These are phyloP conservation scores for Coptotermes formosanus DNA, from an alignment of 1,140 invertebrate species.

Conservation along the genomic window DNA sequence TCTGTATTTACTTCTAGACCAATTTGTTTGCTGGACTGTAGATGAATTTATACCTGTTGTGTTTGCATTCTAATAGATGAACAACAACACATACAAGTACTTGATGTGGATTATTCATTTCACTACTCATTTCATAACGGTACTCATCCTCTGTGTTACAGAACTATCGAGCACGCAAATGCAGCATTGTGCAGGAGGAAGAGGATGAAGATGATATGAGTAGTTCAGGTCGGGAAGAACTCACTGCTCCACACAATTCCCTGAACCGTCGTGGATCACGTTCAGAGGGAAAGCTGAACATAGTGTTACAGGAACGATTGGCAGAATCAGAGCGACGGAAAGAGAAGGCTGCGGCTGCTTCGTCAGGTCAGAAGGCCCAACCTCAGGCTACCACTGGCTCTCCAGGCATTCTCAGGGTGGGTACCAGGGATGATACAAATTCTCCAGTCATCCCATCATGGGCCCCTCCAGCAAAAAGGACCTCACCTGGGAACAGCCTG, in stretches of 20 bases:
- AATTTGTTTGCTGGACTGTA: no score
- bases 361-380: slow-evolving; percentile 40
- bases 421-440: slow-evolving; percentile 34
- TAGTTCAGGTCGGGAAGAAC: slow-evolving; percentile 45
- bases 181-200: slow-evolving; percentile 84
- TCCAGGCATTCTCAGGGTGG: slow-evolving; percentile 38
- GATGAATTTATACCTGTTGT: no score
- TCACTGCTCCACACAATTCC: slow-evolving; percentile 37
- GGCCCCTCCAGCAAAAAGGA: slow-evolving; percentile 27
- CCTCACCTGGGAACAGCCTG: background rate
- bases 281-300: slow-evolving; percentile 47
- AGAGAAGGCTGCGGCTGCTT: slow-evolving; percentile 42
- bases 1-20: no score
- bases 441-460: slow-evolving; percentile 30
- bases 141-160: slow-evolving; percentile 38
- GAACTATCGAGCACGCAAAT: slow-evolving; percentile 68
- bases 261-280: slow-evolving; percentile 42
- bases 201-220: slow-evolving; percentile 68
- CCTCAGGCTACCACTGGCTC: background rate
- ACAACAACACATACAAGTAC: no score
- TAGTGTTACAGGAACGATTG: slow-evolving; percentile 53
- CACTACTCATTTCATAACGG: no score
- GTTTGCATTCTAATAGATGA: no score
- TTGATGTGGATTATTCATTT: no score
- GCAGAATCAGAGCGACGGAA: slow-evolving; percentile 44